phyloP scores from a whole-genome alignment of 2,888 invertebrate species.

The Athetis lepigone region DNA sequence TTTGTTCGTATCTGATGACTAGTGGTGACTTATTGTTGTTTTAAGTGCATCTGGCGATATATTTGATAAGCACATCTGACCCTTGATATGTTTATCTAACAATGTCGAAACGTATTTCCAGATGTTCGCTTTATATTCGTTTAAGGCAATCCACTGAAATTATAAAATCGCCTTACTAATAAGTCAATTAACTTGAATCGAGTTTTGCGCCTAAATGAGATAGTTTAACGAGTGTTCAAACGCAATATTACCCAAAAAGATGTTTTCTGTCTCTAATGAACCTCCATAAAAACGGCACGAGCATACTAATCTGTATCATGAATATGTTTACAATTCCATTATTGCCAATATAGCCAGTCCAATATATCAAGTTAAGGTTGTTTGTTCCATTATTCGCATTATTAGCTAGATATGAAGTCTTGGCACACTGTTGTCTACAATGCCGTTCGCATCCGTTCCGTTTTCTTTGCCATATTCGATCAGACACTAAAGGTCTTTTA shows the following conservation, averaged over 20 bases:
- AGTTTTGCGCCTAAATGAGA: not conserved
- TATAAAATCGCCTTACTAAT: not conserved
- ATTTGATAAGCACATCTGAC: slow-evolving; percentile 20
- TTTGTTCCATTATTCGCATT: slow-evolving; percentile 32
- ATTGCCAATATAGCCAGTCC: slow-evolving; percentile 5
- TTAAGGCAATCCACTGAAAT: slow-evolving; percentile 20
- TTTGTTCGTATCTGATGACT: not conserved
- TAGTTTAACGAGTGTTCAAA: slow-evolving; percentile 8
- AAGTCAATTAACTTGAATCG: slow-evolving; percentile 23
- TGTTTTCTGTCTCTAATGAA: not conserved
- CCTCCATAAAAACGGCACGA: not conserved
- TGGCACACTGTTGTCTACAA: slow-evolving; percentile 55
- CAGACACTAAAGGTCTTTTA: slow-evolving; percentile 72
- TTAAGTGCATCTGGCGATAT: slow-evolving; percentile 29
- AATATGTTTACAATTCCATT: not conserved
- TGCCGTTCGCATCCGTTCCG: slow-evolving; percentile 55
- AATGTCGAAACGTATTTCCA: not conserved
- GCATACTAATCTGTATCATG: not conserved
- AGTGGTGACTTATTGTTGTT: slow-evolving; percentile 31
- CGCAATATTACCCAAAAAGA: not conserved
- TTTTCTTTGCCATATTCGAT: slow-evolving; percentile 73
- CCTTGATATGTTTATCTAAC: not conserved
- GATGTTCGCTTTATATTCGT: slow-evolving; percentile 1
- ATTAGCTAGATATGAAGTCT: slow-evolving; percentile 41
- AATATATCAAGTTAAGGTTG: slow-evolving; percentile 26